Conservation (phyloP, 2,797 vertebrate genomes). For the Coregonus suidteri region DNA sequence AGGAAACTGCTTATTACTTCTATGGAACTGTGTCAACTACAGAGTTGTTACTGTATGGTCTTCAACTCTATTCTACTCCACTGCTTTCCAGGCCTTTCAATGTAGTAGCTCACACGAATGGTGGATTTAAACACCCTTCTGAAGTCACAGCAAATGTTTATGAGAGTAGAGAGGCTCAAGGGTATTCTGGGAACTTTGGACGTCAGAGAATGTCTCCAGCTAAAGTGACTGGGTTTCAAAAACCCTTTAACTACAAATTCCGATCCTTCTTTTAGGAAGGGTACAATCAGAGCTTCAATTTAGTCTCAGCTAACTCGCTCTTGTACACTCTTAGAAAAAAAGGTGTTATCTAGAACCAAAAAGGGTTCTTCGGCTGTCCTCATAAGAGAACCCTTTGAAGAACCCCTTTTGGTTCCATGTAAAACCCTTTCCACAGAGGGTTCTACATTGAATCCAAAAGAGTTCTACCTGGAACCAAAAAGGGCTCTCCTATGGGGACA, state of each 20-base stretch:
- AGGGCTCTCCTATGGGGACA: too few relatives aligned
- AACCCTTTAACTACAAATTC: neutral
- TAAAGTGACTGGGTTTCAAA: neutral
- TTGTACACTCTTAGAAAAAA: too few relatives aligned
- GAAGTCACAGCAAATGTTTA: neutral
- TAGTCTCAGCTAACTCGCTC: too few relatives aligned
- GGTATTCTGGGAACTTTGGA: neutral
- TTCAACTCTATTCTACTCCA: neutral
- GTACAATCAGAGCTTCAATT: too few relatives aligned
- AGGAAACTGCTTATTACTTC: neutral
- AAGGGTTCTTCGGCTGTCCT: too few relatives aligned
- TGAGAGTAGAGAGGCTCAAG: neutral
- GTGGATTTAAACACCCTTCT: neutral
- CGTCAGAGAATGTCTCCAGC: neutral
- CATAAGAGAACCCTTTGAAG: too few relatives aligned
- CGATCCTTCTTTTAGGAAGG: too few relatives aligned
- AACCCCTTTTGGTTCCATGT: too few relatives aligned
- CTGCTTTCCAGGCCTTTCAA: neutral
- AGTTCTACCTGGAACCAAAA: too few relatives aligned
- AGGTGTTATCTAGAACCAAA: too few relatives aligned
- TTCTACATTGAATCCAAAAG: too few relatives aligned
- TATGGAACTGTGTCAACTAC: neutral
- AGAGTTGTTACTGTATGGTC: neutral
- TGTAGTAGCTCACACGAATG: neutral
- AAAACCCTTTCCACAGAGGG: too few relatives aligned